These are phyloP conservation scores for Mimas tiliae DNA, from an alignment of 2,888 invertebrate species.

Conservation along the genomic window DNA sequence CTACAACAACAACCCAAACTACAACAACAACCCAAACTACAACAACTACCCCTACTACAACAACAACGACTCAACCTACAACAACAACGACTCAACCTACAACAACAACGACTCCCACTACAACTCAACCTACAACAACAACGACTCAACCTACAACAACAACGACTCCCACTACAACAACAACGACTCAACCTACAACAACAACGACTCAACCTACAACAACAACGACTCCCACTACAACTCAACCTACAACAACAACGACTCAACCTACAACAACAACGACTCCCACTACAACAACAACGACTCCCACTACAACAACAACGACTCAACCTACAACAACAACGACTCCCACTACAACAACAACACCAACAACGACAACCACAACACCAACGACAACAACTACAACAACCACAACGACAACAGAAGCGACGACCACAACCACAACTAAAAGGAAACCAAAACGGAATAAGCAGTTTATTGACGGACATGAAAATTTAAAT, in stretches of 20 bases:
- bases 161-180: slow-evolving; percentile 29
- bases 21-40: slow-evolving; percentile 34
- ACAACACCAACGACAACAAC: slow-evolving; percentile 34
- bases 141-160: slow-evolving; percentile 30
- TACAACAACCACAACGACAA: slow-evolving; percentile 18
- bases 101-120: slow-evolving; percentile 30
- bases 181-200: slow-evolving; percentile 31
- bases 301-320: slow-evolving; percentile 33
- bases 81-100: slow-evolving; percentile 30
- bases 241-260: slow-evolving; percentile 32
- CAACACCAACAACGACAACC: slow-evolving; percentile 27
- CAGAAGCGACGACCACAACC: slow-evolving; percentile 31
- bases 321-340: neutral
- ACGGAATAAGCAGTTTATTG: slow-evolving; percentile 22
- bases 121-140: slow-evolving; percentile 31
- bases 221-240: slow-evolving; percentile 10
- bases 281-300: slow-evolving; percentile 33
- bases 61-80: slow-evolving; percentile 28
- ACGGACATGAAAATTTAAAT: slow-evolving; percentile 29
- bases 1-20: slow-evolving; percentile 32
- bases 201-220: slow-evolving; percentile 27
- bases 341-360: slow-evolving; percentile 26
- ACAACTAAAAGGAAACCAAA: slow-evolving; percentile 20
- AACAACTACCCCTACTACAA: slow-evolving; percentile 33
- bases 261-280: slow-evolving; percentile 34